Percentiles rank a stretch among this genome's conserved stretches.
phyloP scores from a whole-genome alignment of 2,888 invertebrate genomes.

The Cerastis rubricosa region DNA sequence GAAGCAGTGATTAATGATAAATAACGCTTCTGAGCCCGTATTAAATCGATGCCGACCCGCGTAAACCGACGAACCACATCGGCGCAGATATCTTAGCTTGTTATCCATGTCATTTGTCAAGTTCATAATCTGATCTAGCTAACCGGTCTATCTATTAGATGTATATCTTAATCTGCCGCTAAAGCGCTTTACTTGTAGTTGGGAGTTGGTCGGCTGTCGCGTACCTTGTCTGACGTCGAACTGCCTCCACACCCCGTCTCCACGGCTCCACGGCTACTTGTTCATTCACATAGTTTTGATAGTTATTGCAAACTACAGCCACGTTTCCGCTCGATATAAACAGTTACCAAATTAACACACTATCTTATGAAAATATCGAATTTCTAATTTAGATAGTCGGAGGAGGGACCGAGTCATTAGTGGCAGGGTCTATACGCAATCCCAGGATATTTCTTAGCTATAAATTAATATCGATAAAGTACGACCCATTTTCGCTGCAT shows the following conservation, averaged over 20 bases:
- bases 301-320: slow-evolving; percentile 69
- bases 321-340: slow-evolving; percentile 60
- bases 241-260: slow-evolving; percentile 68
- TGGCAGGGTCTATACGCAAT: slow-evolving; percentile 44
- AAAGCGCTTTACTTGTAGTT: slow-evolving; percentile 66
- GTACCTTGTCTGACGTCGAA: slow-evolving; percentile 67
- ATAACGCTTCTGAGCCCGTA: slow-evolving; percentile 17
- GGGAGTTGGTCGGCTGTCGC: slow-evolving; percentile 58
- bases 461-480: slow-evolving; percentile 60
- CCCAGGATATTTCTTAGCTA: slow-evolving; percentile 60
- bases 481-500: slow-evolving; percentile 53
- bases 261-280: slow-evolving; percentile 68
- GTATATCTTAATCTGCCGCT: slow-evolving; percentile 62
- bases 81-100: slow-evolving; percentile 45
- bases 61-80: slow-evolving; percentile 26
- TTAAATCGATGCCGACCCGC: slow-evolving; percentile 36
- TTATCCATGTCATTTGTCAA: slow-evolving; percentile 58
- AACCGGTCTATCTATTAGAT: slow-evolving; percentile 58
- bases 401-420: slow-evolving; percentile 64
- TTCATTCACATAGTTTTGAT: slow-evolving; percentile 70
- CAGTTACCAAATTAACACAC: slow-evolving; percentile 67
- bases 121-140: slow-evolving; percentile 52
- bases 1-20: slow-evolving; percentile 39
- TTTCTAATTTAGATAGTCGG: slow-evolving; percentile 68
- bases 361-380: slow-evolving; percentile 69